Percentiles rank a stretch among this genome's conserved stretches.
Conservation (phyloP, 2,797 vertebrate species). For the Sebastes iracundus region DNA sequence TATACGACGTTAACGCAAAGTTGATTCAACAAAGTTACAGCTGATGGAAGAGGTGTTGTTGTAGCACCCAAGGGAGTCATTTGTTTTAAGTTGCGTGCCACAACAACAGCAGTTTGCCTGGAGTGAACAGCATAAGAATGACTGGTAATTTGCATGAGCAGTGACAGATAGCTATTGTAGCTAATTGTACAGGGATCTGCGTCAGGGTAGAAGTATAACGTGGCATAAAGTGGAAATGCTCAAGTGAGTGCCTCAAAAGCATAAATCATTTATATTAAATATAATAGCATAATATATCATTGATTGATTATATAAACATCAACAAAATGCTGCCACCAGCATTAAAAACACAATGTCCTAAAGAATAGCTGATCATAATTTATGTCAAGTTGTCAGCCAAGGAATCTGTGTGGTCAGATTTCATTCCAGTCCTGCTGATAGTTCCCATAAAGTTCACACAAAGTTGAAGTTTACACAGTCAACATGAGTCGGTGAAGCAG, state of each 20-base stretch:
- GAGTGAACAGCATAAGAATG: not conserved
- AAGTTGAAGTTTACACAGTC: slow-evolving; percentile 30
- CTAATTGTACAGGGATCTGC: not conserved
- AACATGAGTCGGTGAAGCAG: slow-evolving; percentile 9
- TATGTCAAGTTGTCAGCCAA: not conserved
- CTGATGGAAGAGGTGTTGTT: not conserved
- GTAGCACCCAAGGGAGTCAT: not conserved
- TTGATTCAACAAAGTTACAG: not conserved
- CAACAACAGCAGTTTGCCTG: slow-evolving; percentile 5
- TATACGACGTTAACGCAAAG: not conserved
- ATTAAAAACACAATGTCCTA: not conserved
- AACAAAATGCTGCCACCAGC: not conserved
- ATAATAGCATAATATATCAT: too few relatives aligned
- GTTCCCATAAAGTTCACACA: slow-evolving; percentile 32
- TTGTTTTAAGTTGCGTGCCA: not conserved
- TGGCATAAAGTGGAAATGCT: not conserved
- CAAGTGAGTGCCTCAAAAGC: too few relatives aligned
- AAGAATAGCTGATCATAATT: not conserved
- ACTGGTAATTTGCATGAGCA: slow-evolving; percentile 1
- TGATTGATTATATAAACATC: not conserved
- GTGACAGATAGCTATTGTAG: not conserved
- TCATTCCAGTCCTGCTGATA: not conserved
- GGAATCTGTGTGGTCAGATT: not conserved
- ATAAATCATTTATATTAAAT: not conserved
- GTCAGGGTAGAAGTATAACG: not conserved